Evolutionary conservation across 2,888 invertebrate genomes (phyloP).

Genomic region (Melanchra persicariae): DNA sequence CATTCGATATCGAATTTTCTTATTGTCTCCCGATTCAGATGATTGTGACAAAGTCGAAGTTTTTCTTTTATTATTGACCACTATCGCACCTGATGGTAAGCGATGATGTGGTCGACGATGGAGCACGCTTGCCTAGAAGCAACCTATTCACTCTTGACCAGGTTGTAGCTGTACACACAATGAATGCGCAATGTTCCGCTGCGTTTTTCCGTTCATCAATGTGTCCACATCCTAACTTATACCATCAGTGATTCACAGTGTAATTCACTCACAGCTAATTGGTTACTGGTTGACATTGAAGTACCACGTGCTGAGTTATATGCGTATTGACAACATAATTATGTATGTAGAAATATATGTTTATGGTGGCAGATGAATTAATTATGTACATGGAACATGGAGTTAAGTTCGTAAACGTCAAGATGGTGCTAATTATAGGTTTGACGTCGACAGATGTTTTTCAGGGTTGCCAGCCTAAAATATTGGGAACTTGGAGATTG

Average conservation of each 20-base stretch:
- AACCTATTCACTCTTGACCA: no score
- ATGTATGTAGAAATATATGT: conserved; percentile 13
- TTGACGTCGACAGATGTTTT: conserved; percentile 22
- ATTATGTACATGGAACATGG: conserved; percentile 1
- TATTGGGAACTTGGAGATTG: not conserved
- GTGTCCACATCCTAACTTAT: not conserved
- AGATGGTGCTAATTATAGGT: conserved; percentile 16
- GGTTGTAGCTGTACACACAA: no score
- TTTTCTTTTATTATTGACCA: no score
- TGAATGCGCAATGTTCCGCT: not conserved
- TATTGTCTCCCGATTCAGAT: not conserved
- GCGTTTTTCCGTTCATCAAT: not conserved
- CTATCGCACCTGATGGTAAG: no score
- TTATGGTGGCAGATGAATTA: not conserved
- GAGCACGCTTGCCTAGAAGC: no score
- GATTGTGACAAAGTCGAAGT: no score
- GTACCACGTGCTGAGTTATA: conserved; percentile 35
- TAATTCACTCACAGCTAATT: conserved; percentile 34
- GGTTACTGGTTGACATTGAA: conserved; percentile 55
- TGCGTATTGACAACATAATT: conserved; percentile 42
- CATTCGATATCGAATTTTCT: no score
- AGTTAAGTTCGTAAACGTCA: conserved; percentile 8
- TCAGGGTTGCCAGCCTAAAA: conserved; percentile 6
- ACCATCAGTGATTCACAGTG: conserved; percentile 34
- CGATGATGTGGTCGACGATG: no score